Percentiles rank a stretch among this genome's conserved stretches.
Evolutionary conservation across 2,888 invertebrate species (phyloP).

Genomic region (Charanyca ferruginea): DNA sequence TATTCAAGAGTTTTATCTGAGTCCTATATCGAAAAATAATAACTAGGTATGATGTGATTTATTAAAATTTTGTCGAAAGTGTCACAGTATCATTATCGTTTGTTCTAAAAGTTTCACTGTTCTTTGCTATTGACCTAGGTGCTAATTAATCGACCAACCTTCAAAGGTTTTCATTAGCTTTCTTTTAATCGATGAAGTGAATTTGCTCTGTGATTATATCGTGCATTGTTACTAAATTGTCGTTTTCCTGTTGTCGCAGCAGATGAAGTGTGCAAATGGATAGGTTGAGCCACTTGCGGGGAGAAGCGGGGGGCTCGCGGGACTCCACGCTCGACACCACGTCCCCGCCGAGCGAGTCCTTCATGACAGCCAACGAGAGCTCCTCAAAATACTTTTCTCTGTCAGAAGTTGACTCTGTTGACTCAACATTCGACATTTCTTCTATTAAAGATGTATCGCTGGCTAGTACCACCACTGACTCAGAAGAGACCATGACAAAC

Average conservation of each 20-base stretch:
- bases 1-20: conserved; percentile 56
- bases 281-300: conserved; percentile 87
- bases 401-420: conserved; percentile 85
- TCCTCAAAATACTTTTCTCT: conserved; percentile 87
- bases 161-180: conserved; percentile 82
- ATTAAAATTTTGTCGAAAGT: conserved; percentile 79
- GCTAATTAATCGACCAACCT: conserved; percentile 85
- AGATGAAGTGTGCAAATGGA: conserved; percentile 90
- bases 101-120: conserved; percentile 88
- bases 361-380: conserved; percentile 86
- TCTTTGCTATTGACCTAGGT: conserved; percentile 88
- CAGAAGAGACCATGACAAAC: conserved; percentile 73
- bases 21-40: conserved; percentile 67
- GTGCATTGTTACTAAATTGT: conserved; percentile 60
- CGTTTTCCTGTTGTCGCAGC: conserved; percentile 77
- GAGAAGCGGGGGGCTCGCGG: conserved; percentile 80
- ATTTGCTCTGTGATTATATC: conserved; percentile 60
- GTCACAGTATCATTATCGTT: conserved; percentile 88
- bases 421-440: conserved; percentile 82
- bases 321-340: conserved; percentile 85
- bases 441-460: conserved; percentile 80
- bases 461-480: conserved; percentile 68
- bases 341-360: conserved; percentile 82
- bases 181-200: conserved; percentile 68
- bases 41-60: conserved; percentile 68